Evolutionary conservation across 2,113 vertebrate genomes (phyloP), one percentile per base, ranked within the genome.

Genomic region (Tauraco erythrolophus): DNA sequence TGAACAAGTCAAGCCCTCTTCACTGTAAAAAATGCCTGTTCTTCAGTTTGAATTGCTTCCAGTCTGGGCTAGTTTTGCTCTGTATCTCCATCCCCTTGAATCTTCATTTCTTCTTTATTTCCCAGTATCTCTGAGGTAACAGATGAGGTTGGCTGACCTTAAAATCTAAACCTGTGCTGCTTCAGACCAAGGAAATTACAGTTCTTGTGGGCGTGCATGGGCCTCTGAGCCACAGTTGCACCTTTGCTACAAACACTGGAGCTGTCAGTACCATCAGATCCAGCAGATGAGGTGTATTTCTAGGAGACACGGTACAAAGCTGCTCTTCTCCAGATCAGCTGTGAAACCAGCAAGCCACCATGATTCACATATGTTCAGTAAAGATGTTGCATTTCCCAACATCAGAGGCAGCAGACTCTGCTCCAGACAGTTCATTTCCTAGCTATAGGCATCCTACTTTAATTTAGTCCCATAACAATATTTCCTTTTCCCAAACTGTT

Each of bases 131-230:
- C n/a, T 35, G 56, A 80, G n/a, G 23, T 84, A 65, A 53, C 19
- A 75, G 31, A 24, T 1, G 6, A 35, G 22, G 19, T 31, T 58
- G 54, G 31, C 10, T 75, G 39, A 58, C 12, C 27, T 48, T 25
- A 39, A 53, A 68, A 18, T 53, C 10, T n/a, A 28, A 69, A 43
- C 16, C 19, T 33, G 19, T 41, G 37, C 58, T 53, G 41, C 48
- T 61, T 53, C 43, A 64, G 30, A 30, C 31, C 0, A 2, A 46
- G 37, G 19, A 30, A 72, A 45, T 16, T 35, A 2, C 30, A 6
- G 27, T 37, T 30, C 4, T 11, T 12, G 17, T 12, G 37, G n/a
- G 25, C 0, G 8, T 7, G 6, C 1, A 2, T 11, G 43, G 58
- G 31, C 14, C 43, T 53, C 48, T 30, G 54, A 78, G 43, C n/a